Evolutionary conservation across 2,113 vertebrate genomes (phyloP), one percentile per base, ranked within the genome.

Genomic region (Anhinga rufa): DNA sequence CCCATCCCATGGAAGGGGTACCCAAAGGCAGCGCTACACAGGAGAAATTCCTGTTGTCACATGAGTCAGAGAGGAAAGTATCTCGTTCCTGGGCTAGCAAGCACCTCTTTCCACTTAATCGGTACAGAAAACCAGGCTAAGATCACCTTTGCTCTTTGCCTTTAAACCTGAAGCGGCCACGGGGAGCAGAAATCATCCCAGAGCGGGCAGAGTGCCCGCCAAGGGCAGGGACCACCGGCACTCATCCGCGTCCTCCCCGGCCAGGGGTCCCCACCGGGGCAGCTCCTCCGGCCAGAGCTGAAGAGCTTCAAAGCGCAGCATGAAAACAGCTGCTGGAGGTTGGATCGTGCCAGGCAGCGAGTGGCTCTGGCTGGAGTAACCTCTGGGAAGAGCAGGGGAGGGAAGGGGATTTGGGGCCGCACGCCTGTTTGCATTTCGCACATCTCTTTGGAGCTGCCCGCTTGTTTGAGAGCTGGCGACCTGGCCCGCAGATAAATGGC

Each of bases 31-130:
- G 58, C 0, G 0, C 42, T 76, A 46, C 38, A 61, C 46, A 7
- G 26, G 74, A 85, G 32, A 68, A 82, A 80, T 88, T 82, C 48
- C 52, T 69, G 70, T 40, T 48, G 38, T 64, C 71, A 15, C 55
- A 16, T 83, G 88, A 93, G 68, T 92, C 86, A 92, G 48, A 85
- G 82, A 34, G 94, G 92, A 93, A 96, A 95, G 80, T 64, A 75
- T 92, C 93, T 83, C 6, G 64, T 51, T 86, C 60, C 29, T 3
- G 7, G 24, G 79, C 51, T 48, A 71, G 72, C 42, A 81, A 90
- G 78, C 88, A 88, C 76, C 90, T 86, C 82, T 86, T 82, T 44
- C 42, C 49, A 32, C n/a, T 49, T 66, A 80, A 92, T 85, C 29
- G n/a, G 51, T 4, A 10, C 32, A 68, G 42, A 66, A 91, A 76